phyloP scores from a whole-genome alignment of 2,888 invertebrate genomes.

The Mimumesa dahlbomi region DNA sequence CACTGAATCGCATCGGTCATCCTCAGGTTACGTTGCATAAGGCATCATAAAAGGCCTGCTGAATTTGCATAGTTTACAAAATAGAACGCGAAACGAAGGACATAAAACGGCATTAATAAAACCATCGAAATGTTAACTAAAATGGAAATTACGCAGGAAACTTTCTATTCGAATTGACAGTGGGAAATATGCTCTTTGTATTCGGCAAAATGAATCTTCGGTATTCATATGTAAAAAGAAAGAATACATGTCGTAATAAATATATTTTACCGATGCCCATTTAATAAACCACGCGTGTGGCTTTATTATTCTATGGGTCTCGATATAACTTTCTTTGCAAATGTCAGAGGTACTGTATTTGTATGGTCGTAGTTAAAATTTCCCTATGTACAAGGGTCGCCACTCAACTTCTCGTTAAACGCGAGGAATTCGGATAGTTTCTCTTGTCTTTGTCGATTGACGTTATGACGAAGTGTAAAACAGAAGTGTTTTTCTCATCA shows the following conservation, averaged over 20 bases:
- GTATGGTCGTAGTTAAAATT: conserved; percentile 1
- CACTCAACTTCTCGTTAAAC: conserved; percentile 19
- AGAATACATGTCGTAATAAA: no score
- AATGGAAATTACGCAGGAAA: no score
- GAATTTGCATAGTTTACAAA: background rate
- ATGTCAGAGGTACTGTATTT: conserved; percentile 48
- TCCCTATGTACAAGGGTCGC: background rate
- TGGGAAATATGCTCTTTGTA: background rate
- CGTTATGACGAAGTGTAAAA: conserved; percentile 5
- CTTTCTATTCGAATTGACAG: background rate
- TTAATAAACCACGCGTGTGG: background rate
- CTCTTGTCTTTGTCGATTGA: conserved; percentile 1
- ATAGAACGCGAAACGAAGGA: no score
- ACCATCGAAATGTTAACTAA: no score
- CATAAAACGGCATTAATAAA: no score
- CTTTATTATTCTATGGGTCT: conserved; percentile 12
- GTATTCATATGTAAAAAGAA: background rate
- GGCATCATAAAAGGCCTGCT: background rate
- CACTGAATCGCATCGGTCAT: background rate
- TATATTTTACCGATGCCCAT: no score
- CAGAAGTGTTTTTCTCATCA: background rate
- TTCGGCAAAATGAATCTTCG: background rate
- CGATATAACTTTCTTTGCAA: conserved; percentile 53
- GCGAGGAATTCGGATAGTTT: conserved; percentile 4
- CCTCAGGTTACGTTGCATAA: background rate